Conservation (phyloP, 2,113 vertebrate genomes). For the Nothobranchius furzeri region DNA sequence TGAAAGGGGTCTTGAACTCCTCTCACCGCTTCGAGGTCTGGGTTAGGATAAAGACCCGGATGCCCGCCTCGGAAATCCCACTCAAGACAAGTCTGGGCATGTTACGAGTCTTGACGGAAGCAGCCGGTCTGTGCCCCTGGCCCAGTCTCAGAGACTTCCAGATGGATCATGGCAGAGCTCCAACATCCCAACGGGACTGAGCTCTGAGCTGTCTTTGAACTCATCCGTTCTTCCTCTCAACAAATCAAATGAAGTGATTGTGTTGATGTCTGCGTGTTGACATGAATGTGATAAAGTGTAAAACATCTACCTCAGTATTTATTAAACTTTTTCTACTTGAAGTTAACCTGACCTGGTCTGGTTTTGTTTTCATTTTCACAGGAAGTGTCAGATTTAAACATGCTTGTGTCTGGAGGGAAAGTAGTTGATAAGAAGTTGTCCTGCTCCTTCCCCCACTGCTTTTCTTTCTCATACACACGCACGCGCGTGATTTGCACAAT, state of each 20-base stretch:
- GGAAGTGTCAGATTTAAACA: too few species aligned
- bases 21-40: not conserved
- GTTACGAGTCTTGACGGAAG: not conserved
- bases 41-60: not conserved
- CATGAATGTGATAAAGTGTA: constrained; percentile 23
- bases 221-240: not conserved
- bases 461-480: constrained; percentile 23
- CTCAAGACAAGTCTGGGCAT: not conserved
- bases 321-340: constrained; percentile 62
- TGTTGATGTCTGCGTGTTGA: constrained; percentile 7
- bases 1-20: not conserved
- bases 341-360: constrained; percentile 2
- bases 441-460: constrained; percentile 37
- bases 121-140: constrained; percentile 8
- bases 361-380: constrained; percentile 19
- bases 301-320: constrained; percentile 72
- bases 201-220: not conserved
- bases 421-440: constrained; percentile 20
- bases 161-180: constrained; percentile 13
- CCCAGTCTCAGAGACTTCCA: constrained; percentile 11
- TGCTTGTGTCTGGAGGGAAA: constrained; percentile 3
- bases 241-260: not conserved
- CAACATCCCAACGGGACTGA: not conserved
- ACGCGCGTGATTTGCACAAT: constrained; percentile 43
- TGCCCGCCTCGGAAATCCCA: not conserved